Conservation (phyloP, 2,113 vertebrate genomes). For the Heterotilapia buettikoferi region DNA sequence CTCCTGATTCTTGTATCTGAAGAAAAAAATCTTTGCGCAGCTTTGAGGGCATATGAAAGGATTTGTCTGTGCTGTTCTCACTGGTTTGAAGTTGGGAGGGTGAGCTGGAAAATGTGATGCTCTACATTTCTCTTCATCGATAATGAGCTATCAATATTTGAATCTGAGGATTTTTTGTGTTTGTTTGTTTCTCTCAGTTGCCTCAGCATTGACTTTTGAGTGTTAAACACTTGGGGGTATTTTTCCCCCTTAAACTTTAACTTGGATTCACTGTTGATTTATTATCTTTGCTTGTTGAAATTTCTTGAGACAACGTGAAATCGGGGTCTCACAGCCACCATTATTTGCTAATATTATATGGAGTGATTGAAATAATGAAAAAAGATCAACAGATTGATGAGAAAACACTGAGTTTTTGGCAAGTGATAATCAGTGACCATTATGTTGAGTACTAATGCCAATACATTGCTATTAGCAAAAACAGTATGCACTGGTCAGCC, state of each 20-base stretch:
- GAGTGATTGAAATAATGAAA: background rate
- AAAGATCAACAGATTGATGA: background rate
- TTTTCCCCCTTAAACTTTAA: background rate
- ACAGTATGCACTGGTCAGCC: background rate
- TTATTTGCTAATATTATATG: background rate
- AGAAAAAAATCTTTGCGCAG: background rate
- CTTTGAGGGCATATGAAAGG: background rate
- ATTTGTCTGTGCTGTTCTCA: background rate
- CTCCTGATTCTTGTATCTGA: background rate
- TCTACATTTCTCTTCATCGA: background rate
- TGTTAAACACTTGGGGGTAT: background rate
- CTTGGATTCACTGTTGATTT: background rate
- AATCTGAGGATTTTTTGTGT: background rate
- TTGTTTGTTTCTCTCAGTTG: background rate
- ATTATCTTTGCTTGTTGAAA: background rate
- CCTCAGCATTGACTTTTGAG: background rate
- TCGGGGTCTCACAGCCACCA: background rate
- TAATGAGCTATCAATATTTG: background rate
- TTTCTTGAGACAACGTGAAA: background rate
- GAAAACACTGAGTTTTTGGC: background rate
- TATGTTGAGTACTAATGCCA: background rate
- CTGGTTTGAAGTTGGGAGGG: background rate
- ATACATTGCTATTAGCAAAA: background rate
- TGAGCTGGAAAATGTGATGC: background rate
- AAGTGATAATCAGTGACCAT: background rate